A percentile compares a stretch with the other conserved stretches of the same genome.
These are phyloP conservation scores for Actinemys pallida DNA, from an alignment of 2,113 vertebrate species.

Conservation along the genomic window DNA sequence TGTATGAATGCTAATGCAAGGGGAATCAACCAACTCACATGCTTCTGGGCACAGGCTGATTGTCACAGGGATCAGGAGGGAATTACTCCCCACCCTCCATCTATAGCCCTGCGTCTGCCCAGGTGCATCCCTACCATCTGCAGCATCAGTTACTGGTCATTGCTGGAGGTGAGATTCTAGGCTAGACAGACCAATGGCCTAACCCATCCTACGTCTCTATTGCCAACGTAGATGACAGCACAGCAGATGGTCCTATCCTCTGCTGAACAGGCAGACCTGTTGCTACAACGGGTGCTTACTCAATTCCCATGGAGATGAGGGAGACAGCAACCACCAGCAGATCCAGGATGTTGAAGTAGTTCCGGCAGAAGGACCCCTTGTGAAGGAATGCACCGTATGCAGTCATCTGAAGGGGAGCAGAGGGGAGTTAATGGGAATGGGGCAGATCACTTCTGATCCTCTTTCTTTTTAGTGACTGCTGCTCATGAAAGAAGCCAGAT, in stretches of 20 bases:
- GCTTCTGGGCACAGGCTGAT: too few species aligned
- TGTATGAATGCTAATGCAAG: too few species aligned
- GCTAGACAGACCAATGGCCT: background rate
- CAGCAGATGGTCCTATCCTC: background rate
- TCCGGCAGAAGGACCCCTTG: constrained; percentile 96
- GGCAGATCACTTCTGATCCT: background rate
- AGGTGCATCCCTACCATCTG: background rate
- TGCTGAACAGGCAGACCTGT: accelerated
- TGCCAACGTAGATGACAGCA: background rate
- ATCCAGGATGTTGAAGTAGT: constrained; percentile 98
- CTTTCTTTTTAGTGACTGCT: background rate
- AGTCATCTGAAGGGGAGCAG: constrained; percentile 88
- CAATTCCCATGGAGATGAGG: constrained; percentile 93
- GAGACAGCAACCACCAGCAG: constrained; percentile 95
- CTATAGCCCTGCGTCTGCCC: background rate
- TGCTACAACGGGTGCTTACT: constrained; percentile 83
- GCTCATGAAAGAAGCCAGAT: background rate
- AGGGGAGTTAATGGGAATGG: background rate
- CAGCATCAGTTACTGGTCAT: background rate
- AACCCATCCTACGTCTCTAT: background rate
- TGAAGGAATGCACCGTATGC: constrained; percentile 96
- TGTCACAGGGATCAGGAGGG: background rate
- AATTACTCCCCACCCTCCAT: background rate
- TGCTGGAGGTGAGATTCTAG: background rate
- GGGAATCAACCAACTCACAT: too few species aligned